Percentiles rank a stretch among this genome's conserved stretches.
Conservation (phyloP, 2,797 vertebrate genomes). For the Peromyscus aztecus region DNA sequence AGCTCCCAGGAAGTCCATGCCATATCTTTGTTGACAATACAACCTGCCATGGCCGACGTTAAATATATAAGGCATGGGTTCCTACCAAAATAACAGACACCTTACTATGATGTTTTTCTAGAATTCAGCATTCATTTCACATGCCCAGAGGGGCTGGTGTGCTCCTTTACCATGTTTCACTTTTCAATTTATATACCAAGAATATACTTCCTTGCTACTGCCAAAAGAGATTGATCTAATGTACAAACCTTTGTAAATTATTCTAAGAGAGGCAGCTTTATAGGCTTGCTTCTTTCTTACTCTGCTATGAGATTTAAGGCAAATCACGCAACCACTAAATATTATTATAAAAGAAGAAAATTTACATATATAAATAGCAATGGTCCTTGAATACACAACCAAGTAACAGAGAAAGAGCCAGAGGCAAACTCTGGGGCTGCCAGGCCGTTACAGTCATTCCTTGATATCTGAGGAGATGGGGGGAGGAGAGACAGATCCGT, state of each 20-base stretch:
- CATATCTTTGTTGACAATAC: background rate
- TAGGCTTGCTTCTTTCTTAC: background rate
- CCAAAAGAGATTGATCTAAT: slow-evolving; percentile 1
- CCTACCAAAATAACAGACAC: slow-evolving; percentile 29
- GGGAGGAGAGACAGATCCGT: background rate
- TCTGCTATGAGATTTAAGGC: slow-evolving; percentile 17
- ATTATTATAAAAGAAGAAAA: slow-evolving; percentile 5
- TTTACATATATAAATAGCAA: slow-evolving; percentile 14
- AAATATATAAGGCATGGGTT: background rate
- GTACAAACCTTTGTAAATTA: background rate
- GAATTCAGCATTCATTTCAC: background rate
- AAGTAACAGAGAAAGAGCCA: slow-evolving; percentile 14
- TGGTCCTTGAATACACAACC: background rate
- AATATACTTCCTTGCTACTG: slow-evolving; percentile 9
- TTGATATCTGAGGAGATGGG: background rate
- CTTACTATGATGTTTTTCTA: background rate
- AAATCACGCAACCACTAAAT: background rate
- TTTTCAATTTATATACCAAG: background rate
- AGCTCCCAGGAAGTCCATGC: background rate
- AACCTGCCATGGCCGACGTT: background rate
- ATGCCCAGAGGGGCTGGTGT: background rate
- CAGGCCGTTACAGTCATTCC: background rate
- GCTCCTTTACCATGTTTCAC: background rate
- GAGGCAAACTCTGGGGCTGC: background rate
- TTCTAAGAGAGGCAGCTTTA: slow-evolving; percentile 10